These are phyloP conservation scores for Ciona savignyi DNA, from an alignment of 23 tunicate genomes.

Conservation along the genomic window DNA sequence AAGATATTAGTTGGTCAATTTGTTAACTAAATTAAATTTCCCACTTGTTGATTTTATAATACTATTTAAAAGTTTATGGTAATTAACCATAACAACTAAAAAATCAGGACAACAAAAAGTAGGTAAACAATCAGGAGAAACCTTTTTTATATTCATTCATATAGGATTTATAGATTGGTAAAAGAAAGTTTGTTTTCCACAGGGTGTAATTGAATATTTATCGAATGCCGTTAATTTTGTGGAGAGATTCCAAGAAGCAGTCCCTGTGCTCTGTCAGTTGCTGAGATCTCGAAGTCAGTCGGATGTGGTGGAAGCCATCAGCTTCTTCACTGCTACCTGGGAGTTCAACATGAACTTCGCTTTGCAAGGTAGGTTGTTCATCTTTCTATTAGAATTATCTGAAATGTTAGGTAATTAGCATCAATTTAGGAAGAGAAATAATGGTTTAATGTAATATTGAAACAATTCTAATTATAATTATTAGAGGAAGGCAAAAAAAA, in stretches of 20 bases:
- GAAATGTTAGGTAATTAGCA: too few relatives aligned
- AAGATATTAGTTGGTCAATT: too few relatives aligned
- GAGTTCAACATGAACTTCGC: constrained; percentile 69
- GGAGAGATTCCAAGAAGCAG: constrained; percentile 53
- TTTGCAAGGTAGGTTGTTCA: constrained; percentile 16
- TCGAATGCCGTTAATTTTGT: constrained; percentile 51
- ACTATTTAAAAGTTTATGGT: too few relatives aligned
- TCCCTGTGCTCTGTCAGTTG: constrained; percentile 52
- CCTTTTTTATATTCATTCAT: too few relatives aligned
- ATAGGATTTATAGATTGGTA: too few relatives aligned
- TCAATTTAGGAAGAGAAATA: too few relatives aligned
- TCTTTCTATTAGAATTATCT: not conserved
- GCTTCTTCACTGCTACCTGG: constrained; percentile 74
- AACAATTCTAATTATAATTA: not conserved
- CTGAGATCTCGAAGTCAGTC: constrained; percentile 37
- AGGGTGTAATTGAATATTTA: constrained; percentile 30
- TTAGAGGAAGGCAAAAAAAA: not conserved
- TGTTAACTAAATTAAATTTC: too few relatives aligned
- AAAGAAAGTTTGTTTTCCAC: not conserved
- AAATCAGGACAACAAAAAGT: too few relatives aligned
- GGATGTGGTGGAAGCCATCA: constrained; percentile 79
- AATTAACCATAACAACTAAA: too few relatives aligned
- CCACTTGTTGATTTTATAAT: too few relatives aligned
- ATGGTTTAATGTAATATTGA: too few relatives aligned
- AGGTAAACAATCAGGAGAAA: too few relatives aligned